Base-by-base conservation (phyloP, 1,140 invertebrate genomes). In the Nasonia giraulti region DNA sequence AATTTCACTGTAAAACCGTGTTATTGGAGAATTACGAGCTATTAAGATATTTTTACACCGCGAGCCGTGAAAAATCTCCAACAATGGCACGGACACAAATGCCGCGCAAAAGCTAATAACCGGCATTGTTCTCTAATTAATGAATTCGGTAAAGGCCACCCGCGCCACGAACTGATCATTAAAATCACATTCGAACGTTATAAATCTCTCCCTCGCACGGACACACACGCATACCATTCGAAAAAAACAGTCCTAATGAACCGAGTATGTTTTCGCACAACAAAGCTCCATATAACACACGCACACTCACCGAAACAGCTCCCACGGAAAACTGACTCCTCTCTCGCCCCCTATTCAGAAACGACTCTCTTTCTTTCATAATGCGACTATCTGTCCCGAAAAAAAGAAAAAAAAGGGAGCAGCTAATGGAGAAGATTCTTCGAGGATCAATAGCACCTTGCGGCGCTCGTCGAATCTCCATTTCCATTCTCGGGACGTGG, bases 111-210 rank as follows among this genome's bases (percentile, higher is more conserved):
- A 77, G 82, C 83, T 74, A 73, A 76, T 85, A 68, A 62, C n/a
- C 14, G n/a, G 33, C 50, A 85, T 85, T 85, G 84, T 85, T 85
- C 55, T 31, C 55, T 85, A 85, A 84, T 84, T 81, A 85, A 66
- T 69, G 40, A 85, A 81, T 62, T n/a, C 11, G 37, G 68, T 55
- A 84, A 76, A 10, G 78, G n/a, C 83, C 77, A 84, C 62, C 84
- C 55, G 78, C 78, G 69, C 33, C 55, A 47, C 75, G 23, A 74
- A 47, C 47, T 69, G 71, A 85, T 81, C 78, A 77, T 85, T 85
- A 85, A 81, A 85, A 76, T 81, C 73, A 81, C 78, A 81, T 81
- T 77, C 23, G 7, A 69, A 69, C 40, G n/a, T 77, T 74, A 84
- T 84, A 80, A 84, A 75, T 80, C 83, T 80, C 55, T 74, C n/a